Evolutionary conservation across 2,888 invertebrate species (phyloP), one percentile per base, ranked within the genome.

Genomic region (Quadroppia sp.): DNA sequence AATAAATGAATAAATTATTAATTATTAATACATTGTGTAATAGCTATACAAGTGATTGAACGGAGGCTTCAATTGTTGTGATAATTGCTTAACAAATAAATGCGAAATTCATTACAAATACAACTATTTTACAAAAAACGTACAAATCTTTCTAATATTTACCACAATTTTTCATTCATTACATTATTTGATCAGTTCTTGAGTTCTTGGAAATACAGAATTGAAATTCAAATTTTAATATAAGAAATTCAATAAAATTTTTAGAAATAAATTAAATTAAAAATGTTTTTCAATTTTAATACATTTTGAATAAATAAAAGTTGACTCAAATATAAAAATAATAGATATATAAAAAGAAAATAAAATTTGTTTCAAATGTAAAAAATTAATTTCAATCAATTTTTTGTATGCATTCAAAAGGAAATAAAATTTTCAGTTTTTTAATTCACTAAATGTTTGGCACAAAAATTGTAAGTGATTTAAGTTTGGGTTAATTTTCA

Each of bases 131-230:
- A 59, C 59, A 59, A 59, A 59, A 59, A 9, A 50, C 15, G 45
- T 59, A 59, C 59, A 59, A 59, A 59, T 28, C 28, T 59, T 59
- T 59, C 59, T 59, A 59, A n/a, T n/a, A n/a, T 50, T 23, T 28
- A 30, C 15, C 7, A 25, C 28, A 59, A 59, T 15, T 28, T 59
- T 28, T 59, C 59, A 13, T 23, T 59, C 3, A 15, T 59, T 59
- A 6, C 28, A 23, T 59, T 30, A 20, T 50, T 20, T 20, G 20
- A n/a, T 50, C 50, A 20, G 20, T 50, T 17, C 13, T 17, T 45
- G 2, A 17, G 50, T 50, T 50, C 20, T 11, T 45, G 15, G 6
- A 45, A 36, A 36, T 7, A 36, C 36, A 36, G 9, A 7, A 7
- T 36, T 36, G 36, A 36, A 36, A 36, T 36, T 7, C 36, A 36